Conservation (phyloP, 2,113 vertebrate species). For the Phalacrocorax carbo region DNA sequence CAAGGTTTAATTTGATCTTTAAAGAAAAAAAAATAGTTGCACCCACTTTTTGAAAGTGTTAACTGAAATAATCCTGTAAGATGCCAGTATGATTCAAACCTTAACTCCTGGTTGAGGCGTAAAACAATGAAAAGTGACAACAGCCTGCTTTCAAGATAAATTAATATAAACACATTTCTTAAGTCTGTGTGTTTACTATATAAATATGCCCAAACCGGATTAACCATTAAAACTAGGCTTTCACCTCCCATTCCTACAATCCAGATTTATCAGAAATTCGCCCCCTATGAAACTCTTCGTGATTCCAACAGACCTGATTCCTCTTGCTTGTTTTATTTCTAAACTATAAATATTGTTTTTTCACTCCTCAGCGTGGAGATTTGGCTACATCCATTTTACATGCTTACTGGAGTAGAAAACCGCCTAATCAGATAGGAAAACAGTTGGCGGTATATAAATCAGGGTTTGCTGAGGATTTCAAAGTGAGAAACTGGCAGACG, state of each 20-base stretch:
- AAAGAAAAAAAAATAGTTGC: not conserved
- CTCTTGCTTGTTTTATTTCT: constrained; percentile 78
- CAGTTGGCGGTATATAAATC: constrained; percentile 79
- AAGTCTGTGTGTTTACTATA: constrained; percentile 64
- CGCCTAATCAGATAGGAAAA: constrained; percentile 85
- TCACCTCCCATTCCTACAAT: constrained; percentile 33
- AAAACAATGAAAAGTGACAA: constrained; percentile 42
- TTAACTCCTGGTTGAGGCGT: constrained; percentile 13
- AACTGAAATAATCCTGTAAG: constrained; percentile 13
- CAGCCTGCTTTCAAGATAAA: constrained; percentile 47
- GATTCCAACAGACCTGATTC: constrained; percentile 68
- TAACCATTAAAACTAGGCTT: constrained; percentile 55
- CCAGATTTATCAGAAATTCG: constrained; percentile 62
- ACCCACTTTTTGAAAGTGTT: constrained; percentile 32
- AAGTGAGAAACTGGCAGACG: constrained; percentile 74
- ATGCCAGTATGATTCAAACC: constrained; percentile 5
- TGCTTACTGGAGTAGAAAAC: constrained; percentile 81
- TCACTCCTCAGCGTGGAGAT: constrained; percentile 73
- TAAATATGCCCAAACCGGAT: constrained; percentile 51
- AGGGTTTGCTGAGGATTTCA: constrained; percentile 77
- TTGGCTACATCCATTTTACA: constrained; percentile 76
- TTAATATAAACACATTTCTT: constrained; percentile 60
- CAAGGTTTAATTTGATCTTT: not conserved
- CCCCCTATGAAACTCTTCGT: constrained; percentile 69
- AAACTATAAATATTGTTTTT: constrained; percentile 83